Base-by-base conservation (phyloP, 2,888 invertebrate species). In the Tortrix viridana region DNA sequence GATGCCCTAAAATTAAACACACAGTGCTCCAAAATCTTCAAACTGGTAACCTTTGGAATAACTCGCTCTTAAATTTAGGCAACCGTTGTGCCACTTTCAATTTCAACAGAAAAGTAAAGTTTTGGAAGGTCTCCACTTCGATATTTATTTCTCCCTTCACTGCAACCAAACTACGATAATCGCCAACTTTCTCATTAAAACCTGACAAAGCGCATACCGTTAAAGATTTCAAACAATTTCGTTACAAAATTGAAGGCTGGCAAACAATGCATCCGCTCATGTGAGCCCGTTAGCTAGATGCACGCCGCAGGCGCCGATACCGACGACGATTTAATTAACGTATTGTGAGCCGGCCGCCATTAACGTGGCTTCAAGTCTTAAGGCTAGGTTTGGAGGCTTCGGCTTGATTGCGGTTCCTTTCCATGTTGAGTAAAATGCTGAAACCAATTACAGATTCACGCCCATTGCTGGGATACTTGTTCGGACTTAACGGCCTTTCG, bases 261-360 rank as follows among this genome's bases (percentile, higher is more conserved):
- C 58, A 58, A 57, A 63, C 63, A 63, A 63, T 63, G 58, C 50
- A 46, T 43, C 54, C 38, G 48, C 63, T 32, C 53, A 57, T 57
- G 57, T 61, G 70, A 68, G 76, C 80, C 86, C 87, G 88, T 89
- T 89, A 88, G 82, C 73, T 80, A 84, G 89, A 88, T 88, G 89
- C 90, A 89, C 89, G 86, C 80, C 80, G 76, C 77, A 75, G 71
- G 72, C 69, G 56, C 72, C 77, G 82, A 81, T 85, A 80, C 79
- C 74, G 74, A 74, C 77, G 83, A 89, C 90, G 90, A 88, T 91
- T 90, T 91, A 91, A 91, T 91, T 90, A 91, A 89, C 85, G 86
- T 88, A 90, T 91, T 90, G 89, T 90, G 82, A 79, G 83, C 80
- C 70, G 68, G 72, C 76, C 74, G 82, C 85, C 84, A 88, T 89